Evolutionary conservation across 2,797 vertebrate species (phyloP), one percentile per base, ranked within the genome.

Genomic region (Hirundo rustica): DNA sequence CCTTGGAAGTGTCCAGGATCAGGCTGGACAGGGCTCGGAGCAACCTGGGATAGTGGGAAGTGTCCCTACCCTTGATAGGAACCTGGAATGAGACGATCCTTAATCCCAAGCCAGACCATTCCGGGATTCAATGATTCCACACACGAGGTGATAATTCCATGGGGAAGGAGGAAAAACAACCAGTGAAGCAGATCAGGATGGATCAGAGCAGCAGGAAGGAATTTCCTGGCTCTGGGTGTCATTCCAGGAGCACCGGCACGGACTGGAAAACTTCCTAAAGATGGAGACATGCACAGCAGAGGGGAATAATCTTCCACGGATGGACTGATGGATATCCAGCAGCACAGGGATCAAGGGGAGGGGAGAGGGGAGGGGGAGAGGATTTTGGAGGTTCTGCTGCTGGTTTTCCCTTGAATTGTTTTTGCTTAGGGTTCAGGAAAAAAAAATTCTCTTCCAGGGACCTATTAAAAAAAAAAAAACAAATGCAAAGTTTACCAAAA

Each of bases 351-450:
- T 44, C 6, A 58, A 15, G 12, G n/a, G n/a, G n/a, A n/a, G n/a
- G n/a, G n/a, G n/a, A n/a, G n/a, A n/a, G n/a, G n/a, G n/a, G n/a
- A n/a, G n/a, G n/a, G n/a, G n/a, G 16, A 55, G 7, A 42, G 16
- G 44, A 26, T 27, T 87, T n/a, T 85, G 36, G 19, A 53, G 7
- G 15, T 18, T 18, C 3, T 80, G 0, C 8, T 8, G 5, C 0
- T 4, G 32, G 5, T 83, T 74, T 74, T 20, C 12, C 20, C 3
- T 48, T 34, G 16, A 64, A 42, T 3, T 60, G 7, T 6, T 78
- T 51, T 3, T 42, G 0, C 47, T 81, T 23, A 53, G 13, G 10
- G 16, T 30, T 53, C 23, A 67, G 27, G 44, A 40, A 73, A 51
- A 3, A 2, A 16, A 25, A 34, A 9, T 8, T 36, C 16, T 71